Evolutionary conservation across 2,113 vertebrate genomes (phyloP), one percentile per base, ranked within the genome.

Genomic region (Lepidothrix coronata): DNA sequence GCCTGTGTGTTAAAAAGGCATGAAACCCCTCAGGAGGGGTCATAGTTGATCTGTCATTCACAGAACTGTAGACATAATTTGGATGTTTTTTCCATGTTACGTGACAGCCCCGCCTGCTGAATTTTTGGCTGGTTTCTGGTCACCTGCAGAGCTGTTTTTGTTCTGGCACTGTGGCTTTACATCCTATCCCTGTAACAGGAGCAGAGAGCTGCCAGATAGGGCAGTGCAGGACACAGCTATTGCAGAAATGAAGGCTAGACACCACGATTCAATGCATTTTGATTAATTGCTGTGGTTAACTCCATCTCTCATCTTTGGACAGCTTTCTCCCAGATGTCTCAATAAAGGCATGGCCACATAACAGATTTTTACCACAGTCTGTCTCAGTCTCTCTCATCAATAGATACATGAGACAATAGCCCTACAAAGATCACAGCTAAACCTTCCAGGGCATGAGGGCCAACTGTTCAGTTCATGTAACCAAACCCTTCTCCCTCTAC

Each of bases 251-350:
- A 96, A 91, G 31, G 43, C 23, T 57, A 59, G 57, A 94, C 27
- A 44, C 59, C 66, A 89, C 3, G 8, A 55, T 37, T 93, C 68
- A 62, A 85, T 5, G 8, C 63, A 52, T 58, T 94, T 95, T 96
- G 95, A 96, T 95, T 97, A 76, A 96, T 55, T 30, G 68, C 66
- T 82, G 39, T 20, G 13, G 73, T 72, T 90, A 95, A 94, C 89
- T 92, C 87, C 89, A 91, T 91, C 91, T 93, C 92, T 98, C 61
- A 96, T 94, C 84, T 89, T 66, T 33, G 7, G 76, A 81, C 71
- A 97, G 78, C 37, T 95, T 95, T 89, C 54, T 81, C 27, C 71
- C 66, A 88, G 71, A 82, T 73, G 57, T 70, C 75, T 85, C 91
- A 91, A 84, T 97, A 71, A 94, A 95, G 78, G 77, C 41, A 95